Evolutionary conservation across 2,888 invertebrate genomes (phyloP).

Genomic region (Mantis religiosa): DNA sequence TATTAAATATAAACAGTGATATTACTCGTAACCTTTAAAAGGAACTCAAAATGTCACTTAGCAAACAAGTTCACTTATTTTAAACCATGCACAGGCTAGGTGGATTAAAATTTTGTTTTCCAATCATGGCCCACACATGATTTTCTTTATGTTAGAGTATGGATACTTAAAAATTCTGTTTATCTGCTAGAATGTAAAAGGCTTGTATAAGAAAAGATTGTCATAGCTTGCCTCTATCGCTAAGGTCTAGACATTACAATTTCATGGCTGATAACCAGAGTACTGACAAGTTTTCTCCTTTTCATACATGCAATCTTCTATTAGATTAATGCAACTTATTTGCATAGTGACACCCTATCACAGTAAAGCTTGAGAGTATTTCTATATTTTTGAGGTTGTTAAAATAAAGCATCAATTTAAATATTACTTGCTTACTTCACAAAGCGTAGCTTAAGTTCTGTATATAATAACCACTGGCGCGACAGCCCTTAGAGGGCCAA

Average conservation of each 20-base stretch:
- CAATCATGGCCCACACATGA: neutral
- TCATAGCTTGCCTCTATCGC: neutral
- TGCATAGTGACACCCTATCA: neutral
- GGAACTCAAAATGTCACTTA: neutral
- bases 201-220: neutral
- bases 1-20: neutral
- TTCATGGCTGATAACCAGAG: neutral
- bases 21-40: too few species aligned
- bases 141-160: neutral
- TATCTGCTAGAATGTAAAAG: neutral
- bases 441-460: too few species aligned
- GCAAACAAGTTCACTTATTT: neutral
- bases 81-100: neutral
- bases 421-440: too few species aligned
- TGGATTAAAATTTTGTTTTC: neutral
- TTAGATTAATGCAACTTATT: neutral
- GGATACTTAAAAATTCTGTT: neutral
- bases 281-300: neutral
- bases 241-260: neutral
- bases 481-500: too few species aligned
- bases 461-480: too few species aligned
- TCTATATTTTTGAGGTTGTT: neutral
- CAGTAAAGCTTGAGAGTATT: neutral
- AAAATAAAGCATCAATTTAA: neutral
- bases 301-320: too few species aligned